Percentiles rank a stretch among this genome's conserved stretches.
phyloP scores from a whole-genome alignment of 1,140 invertebrate genomes.

The Diorhabda elongata region DNA sequence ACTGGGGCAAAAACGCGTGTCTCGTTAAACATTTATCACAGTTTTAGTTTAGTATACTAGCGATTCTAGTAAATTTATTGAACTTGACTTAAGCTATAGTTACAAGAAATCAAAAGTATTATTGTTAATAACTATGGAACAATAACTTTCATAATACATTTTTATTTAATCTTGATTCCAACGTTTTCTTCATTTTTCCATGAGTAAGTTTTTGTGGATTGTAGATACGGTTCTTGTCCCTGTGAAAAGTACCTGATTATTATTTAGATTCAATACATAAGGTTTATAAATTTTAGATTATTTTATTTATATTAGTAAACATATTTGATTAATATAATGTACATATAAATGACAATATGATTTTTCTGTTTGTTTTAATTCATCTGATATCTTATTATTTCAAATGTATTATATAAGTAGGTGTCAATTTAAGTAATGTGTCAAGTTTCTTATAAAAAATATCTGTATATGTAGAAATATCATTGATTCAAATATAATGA shows the following conservation, averaged over 20 bases:
- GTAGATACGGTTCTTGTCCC: conserved; percentile 16
- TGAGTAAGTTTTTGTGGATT: background rate
- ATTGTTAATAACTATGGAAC: too few species aligned
- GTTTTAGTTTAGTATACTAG: too few species aligned
- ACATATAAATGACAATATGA: conserved; percentile 22
- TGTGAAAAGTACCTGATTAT: conserved; percentile 33
- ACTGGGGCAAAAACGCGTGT: conserved; percentile 27
- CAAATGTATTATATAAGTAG: background rate
- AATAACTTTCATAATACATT: too few species aligned
- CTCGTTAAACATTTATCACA: too few species aligned
- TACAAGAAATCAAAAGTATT: too few species aligned
- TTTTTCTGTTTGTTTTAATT: background rate
- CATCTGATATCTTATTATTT: background rate
- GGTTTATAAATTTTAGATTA: conserved; percentile 20
- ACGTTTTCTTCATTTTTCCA: conserved; percentile 8
- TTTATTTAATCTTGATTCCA: background rate
- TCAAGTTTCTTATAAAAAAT: background rate
- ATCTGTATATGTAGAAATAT: background rate
- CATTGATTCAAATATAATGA: too few species aligned
- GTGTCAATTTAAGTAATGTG: background rate
- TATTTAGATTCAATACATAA: conserved; percentile 17
- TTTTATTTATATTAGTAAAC: conserved; percentile 27
- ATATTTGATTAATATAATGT: conserved; percentile 20
- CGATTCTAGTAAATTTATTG: too few species aligned
- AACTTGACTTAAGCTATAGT: too few species aligned